These are phyloP conservation scores for Tenebrosternarchus preto DNA, from an alignment of 2,113 vertebrate genomes.

Conservation along the genomic window DNA sequence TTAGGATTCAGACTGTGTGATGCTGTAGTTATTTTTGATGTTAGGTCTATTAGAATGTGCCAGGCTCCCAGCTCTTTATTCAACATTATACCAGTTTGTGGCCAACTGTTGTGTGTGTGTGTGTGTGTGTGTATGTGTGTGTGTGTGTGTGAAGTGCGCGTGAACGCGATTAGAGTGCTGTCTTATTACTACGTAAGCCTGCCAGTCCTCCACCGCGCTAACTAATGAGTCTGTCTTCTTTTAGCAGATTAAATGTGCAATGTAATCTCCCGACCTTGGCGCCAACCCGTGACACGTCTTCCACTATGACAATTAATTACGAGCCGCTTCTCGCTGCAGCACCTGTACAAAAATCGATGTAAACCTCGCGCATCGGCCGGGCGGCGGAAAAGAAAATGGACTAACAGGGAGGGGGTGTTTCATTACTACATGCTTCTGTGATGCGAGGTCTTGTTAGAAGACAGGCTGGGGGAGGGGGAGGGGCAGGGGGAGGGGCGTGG, in stretches of 20 bases:
- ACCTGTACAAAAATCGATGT: constrained; percentile 20
- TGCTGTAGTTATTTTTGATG: background rate
- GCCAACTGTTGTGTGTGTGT: too few relatives aligned
- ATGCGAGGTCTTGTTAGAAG: too few relatives aligned
- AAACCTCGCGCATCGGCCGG: constrained; percentile 17
- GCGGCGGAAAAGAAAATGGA: background rate
- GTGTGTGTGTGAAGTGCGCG: background rate
- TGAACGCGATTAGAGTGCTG: background rate
- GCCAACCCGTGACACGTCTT: constrained; percentile 7
- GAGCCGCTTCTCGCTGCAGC: constrained; percentile 14
- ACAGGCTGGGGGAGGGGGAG: too few relatives aligned
- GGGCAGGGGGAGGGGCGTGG: too few relatives aligned
- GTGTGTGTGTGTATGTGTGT: too few relatives aligned
- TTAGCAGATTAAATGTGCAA: constrained; percentile 46
- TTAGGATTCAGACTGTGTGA: background rate
- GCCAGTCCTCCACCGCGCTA: constrained; percentile 3
- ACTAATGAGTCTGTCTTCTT: constrained; percentile 42
- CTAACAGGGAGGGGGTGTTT: background rate
- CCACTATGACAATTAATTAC: constrained; percentile 44
- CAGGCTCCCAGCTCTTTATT: too few relatives aligned
- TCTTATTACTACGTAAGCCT: constrained; percentile 6
- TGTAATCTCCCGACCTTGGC: constrained; percentile 48
- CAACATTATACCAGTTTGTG: background rate
- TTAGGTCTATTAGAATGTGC: background rate
- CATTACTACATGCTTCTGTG: too few relatives aligned